A percentile compares a stretch with the other conserved stretches of the same genome.
These are phyloP conservation scores for Ectemnius continuus DNA, from an alignment of 2,888 invertebrate genomes.

Conservation along the genomic window DNA sequence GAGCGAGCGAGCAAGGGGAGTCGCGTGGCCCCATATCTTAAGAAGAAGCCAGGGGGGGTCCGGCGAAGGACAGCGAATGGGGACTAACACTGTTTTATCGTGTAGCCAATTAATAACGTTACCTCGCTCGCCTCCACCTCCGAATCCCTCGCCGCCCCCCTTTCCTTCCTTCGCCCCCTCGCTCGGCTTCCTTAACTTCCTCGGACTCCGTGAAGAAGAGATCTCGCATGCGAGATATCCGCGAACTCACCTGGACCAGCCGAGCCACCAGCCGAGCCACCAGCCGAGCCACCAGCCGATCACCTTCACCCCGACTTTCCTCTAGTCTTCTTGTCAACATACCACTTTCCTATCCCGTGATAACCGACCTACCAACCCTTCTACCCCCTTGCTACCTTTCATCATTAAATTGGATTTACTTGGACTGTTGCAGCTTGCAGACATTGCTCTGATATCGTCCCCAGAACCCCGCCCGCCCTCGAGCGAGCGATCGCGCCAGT, in stretches of 20 bases:
- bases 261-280: slow-evolving; percentile 27
- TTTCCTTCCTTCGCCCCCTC: slow-evolving; percentile 33
- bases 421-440: slow-evolving; percentile 65
- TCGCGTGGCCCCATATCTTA: slow-evolving; percentile 76
- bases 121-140: slow-evolving; percentile 42
- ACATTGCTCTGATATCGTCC: slow-evolving; percentile 58
- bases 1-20: slow-evolving; percentile 44
- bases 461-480: slow-evolving; percentile 23
- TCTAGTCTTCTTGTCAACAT: neutral
- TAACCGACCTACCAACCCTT: slow-evolving; percentile 17
- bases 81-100: slow-evolving; percentile 76
- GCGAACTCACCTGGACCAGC: slow-evolving; percentile 32
- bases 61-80: slow-evolving; percentile 69
- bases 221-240: slow-evolving; percentile 65
- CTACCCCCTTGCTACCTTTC: neutral
- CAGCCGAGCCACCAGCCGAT: slow-evolving; percentile 22
- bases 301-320: neutral
- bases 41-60: slow-evolving; percentile 71
- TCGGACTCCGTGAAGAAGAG: slow-evolving; percentile 54
- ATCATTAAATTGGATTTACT: slow-evolving; percentile 40
- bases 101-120: slow-evolving; percentile 77
- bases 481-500: slow-evolving; percentile 58
- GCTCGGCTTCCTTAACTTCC: slow-evolving; percentile 27
- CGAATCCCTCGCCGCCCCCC: no score
- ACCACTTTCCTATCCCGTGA: neutral